Base-by-base conservation (phyloP, 2,797 vertebrate species). In the Lagocephalus sceleratus region DNA sequence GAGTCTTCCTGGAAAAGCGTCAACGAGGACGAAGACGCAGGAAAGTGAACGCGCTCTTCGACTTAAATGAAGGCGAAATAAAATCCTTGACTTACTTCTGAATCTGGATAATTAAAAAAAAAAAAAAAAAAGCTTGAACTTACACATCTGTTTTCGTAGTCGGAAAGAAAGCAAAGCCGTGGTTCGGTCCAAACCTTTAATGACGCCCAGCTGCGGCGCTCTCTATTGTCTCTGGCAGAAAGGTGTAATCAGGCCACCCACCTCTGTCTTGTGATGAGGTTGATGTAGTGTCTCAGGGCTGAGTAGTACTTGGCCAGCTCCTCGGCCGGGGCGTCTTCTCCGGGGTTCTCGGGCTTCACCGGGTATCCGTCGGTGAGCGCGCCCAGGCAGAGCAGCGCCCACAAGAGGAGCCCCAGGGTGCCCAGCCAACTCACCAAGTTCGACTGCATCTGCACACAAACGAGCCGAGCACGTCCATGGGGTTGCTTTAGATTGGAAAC, bases 221-320 rank as follows among this genome's bases (percentile, higher is more conserved):
- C n/a, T 52, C 26, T 39, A 17, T 26, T 52, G 14, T 22, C 51
- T 43, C 5, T 19, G 3, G 14, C 42, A 39, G 8, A 47, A 17
- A 61, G 21, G 21, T 66, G 42, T 15, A 5, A 53, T 68, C 25
- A 26, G 15, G 54, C 54, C 47, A 6, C 74, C 60, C 86, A 98
- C 97, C 97, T 96, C 90, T 98, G 96, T 88, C 97, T 88, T 76
- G 96, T 98, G 88, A 99, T 98, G 71, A 98, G 95, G 83, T 99
- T 98, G 88, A 98, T 97, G 87, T 98, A 98, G 87, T 98, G 96
- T 87, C 96, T 93, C 88, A 99, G 84, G 54, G 95, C 96, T 20
- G 95, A 94, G 87, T 98, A 98, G 85, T 98, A 98, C 90, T 94
- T 97, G 90, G 95, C 95, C 90, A 98, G 89, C 40, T 98, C 95